Evolutionary conservation across 2,888 invertebrate species (phyloP), one percentile per base, ranked within the genome.

Genomic region (Apoda limacodes): DNA sequence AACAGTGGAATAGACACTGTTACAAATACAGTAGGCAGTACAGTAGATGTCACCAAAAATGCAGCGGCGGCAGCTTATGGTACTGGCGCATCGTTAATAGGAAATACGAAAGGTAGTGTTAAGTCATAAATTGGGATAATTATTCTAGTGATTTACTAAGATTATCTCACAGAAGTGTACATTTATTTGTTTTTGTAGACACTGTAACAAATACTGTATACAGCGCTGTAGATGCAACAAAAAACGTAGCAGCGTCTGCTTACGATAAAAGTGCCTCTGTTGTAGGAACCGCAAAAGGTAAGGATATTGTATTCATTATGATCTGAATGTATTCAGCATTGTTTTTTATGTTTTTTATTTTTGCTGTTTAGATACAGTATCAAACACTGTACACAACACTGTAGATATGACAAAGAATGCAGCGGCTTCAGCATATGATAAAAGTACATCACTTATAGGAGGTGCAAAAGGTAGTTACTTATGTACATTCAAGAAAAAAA

Each of bases 331-430:
- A 19, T 21, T 31, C 7, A 11, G n/a, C 5, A 3, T 27, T 10
- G 14, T 12, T 9, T 14, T 29, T 28, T 9, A 13, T 22, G 23
- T 28, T 35, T 13, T 34, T 32, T 32, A 30, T 20, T 24, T 35
- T 38, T 37, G 12, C 39, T 23, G 14, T 55, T 52, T 64, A 67
- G 67, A 65, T 38, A 55, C 61, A 2, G 54, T 65, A 37, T 39
- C 56, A 23, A 59, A 47, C 32, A 60, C 64, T 14, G 51, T 50
- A 11, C 43, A 52, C 27, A 38, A 48, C 15, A 57, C 60, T 13
- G 54, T 69, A 44, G 65, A 61, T 37, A 58, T 61, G 6, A 60
- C 62, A 10, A 65, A 61, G 43, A 60, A 51, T 43, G 49, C 51
- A 17, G 57, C 67, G 4, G 48, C 59, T 9, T 44, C 62, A 10